phyloP scores from a whole-genome alignment of 2,797 vertebrate species.

The Amniataba percoides region DNA sequence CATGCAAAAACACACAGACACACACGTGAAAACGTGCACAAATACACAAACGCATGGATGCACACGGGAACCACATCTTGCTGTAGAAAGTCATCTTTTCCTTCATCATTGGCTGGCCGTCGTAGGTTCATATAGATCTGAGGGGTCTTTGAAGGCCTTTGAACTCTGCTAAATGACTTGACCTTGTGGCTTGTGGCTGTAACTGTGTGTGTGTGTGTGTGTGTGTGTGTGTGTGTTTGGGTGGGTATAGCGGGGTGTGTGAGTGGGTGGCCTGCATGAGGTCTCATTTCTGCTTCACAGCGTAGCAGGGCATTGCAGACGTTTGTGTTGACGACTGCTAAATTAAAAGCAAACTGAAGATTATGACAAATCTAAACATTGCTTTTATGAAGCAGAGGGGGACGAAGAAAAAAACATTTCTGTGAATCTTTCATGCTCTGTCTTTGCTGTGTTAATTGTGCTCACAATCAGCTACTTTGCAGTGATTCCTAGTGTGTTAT shows the following conservation, averaged over 20 bases:
- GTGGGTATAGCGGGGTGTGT: constrained; percentile 39
- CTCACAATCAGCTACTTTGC: constrained; percentile 80
- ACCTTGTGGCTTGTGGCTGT: constrained; percentile 88
- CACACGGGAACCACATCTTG: constrained; percentile 53
- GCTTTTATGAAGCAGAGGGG: constrained; percentile 77
- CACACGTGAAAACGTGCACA: not conserved
- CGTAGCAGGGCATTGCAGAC: constrained; percentile 70
- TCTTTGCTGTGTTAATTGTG: constrained; percentile 84
- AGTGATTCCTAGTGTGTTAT: constrained; percentile 69
- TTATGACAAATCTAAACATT: constrained; percentile 83
- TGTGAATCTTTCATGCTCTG: constrained; percentile 75
- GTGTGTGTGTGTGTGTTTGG: constrained; percentile 46
- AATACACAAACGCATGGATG: constrained; percentile 9
- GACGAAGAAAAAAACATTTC: constrained; percentile 70
- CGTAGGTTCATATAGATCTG: constrained; percentile 95
- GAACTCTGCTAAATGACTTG: constrained; percentile 96
- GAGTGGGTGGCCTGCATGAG: constrained; percentile 81
- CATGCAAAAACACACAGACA: not conserved
- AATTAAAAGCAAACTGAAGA: constrained; percentile 84
- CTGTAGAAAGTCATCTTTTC: constrained; percentile 72
- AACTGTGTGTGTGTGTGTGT: constrained; percentile 49
- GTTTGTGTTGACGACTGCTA: constrained; percentile 78
- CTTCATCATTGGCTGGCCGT: constrained; percentile 60
- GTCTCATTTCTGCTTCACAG: constrained; percentile 77
- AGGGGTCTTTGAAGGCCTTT: constrained; percentile 94